Base-by-base conservation (phyloP, 2,888 invertebrate species). In the Drosophila austrosaltans region DNA sequence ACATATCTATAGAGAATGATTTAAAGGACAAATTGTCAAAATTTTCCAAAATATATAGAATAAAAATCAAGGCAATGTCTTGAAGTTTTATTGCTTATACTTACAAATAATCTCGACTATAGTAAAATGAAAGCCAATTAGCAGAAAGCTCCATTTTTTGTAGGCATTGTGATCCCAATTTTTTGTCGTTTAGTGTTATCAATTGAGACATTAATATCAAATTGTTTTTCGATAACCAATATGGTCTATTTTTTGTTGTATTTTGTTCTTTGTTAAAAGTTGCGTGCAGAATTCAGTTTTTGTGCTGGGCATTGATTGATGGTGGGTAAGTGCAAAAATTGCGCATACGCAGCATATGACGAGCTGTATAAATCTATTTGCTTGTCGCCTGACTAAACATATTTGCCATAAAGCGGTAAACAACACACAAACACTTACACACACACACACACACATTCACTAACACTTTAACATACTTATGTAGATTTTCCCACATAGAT, bases 281-380 rank as follows among this genome's bases (percentile, higher is more conserved):
- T 48, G 48, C 48, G 48, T 48, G 48, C 48, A 48, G 25, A 48
- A 48, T 25, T 48, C 22, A 48, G 22, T 48, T 48, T 48, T 20
- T 7, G 10, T 48, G 48, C 10, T 22, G 12, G 48, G 48, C 48
- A 25, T 48, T 48, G 48, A 48, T 16, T 4, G 40, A 22, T 30
- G 59, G 64, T 62, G 42, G 65, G 25, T 60, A 72, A 77, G 69
- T 81, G 87, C 82, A 86, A 65, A 81, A 62, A 85, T 69, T 88
- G 80, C 86, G 83, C 75, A 88, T 86, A 88, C 88, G 82, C 87
- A 88, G 39, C 70, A 78, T 86, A 69, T 63, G 72, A 61, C 75
- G 62, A 57, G 63, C 53, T 60, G 56, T 16, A 22, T 25, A 32
- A 48, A 48, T 60, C 40, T 53, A 56, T 58, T 72, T 28, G 20